Evolutionary conservation across 2,797 vertebrate genomes (phyloP).

Genomic region (Brachyalestes nurse): DNA sequence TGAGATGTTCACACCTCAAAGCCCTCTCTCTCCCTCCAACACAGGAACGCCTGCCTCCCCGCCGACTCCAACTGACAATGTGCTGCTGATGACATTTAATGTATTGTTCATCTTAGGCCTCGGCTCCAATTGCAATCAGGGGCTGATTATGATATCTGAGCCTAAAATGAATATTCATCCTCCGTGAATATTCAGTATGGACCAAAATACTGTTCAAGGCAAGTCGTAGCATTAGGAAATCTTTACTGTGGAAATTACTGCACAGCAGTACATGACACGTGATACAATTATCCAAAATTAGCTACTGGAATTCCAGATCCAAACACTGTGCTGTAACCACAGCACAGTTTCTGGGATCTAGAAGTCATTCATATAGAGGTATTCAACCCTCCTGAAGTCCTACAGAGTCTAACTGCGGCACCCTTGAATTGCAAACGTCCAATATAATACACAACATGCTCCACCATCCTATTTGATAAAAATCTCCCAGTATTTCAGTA

Average conservation of each 20-base stretch:
- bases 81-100: constrained; percentile 42
- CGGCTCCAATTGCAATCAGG: constrained; percentile 34
- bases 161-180: constrained; percentile 26
- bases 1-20: constrained; percentile 28
- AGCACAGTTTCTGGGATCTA: background rate
- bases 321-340: background rate
- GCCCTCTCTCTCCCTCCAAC: constrained; percentile 4
- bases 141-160: constrained; percentile 17
- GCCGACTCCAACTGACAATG: constrained; percentile 32
- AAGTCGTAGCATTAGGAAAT: background rate
- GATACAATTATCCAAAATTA: background rate
- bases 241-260: background rate
- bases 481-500: too few relatives aligned
- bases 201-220: background rate
- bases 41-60: constrained; percentile 1
- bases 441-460: too few relatives aligned
- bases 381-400: too few relatives aligned
- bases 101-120: constrained; percentile 27
- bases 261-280: background rate
- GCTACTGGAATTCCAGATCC: background rate
- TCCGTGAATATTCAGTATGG: background rate
- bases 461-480: too few relatives aligned
- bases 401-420: too few relatives aligned
- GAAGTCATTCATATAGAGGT: too few relatives aligned
- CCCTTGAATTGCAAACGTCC: too few relatives aligned